phyloP scores from a whole-genome alignment of 2,888 invertebrate genomes.

The Chymomyza amoena region DNA sequence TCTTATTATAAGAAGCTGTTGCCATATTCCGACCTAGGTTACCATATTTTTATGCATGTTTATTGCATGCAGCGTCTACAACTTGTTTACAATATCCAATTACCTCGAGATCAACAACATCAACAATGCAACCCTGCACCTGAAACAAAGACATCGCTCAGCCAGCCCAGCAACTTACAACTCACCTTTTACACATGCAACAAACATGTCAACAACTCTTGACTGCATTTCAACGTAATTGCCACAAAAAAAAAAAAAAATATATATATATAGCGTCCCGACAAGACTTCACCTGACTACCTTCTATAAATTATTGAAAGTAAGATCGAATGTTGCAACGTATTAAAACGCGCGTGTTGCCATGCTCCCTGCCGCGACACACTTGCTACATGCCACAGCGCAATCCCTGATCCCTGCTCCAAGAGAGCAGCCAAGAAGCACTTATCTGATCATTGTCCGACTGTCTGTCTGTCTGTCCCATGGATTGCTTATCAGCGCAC shows the following conservation, averaged over 20 bases:
- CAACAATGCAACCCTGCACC: background rate
- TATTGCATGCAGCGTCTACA: conserved; percentile 26
- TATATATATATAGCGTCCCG: conserved; percentile 30
- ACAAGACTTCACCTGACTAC: conserved; percentile 69
- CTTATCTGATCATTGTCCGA: conserved; percentile 44
- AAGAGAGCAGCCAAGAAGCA: conserved; percentile 41
- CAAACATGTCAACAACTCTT: conserved; percentile 68
- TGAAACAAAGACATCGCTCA: conserved; percentile 20
- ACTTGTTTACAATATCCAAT: conserved; percentile 70
- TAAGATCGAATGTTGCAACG: conserved; percentile 19
- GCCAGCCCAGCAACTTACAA: background rate
- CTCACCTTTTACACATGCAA: background rate
- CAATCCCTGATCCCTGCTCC: conserved; percentile 1
- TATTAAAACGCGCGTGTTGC: conserved; percentile 24
- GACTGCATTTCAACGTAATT: conserved; percentile 71
- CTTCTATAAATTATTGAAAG: conserved; percentile 70
- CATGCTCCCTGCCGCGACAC: background rate
- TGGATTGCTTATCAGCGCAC: conserved; percentile 47
- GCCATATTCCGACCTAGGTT: no score
- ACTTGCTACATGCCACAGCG: background rate
- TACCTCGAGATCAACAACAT: conserved; percentile 47
- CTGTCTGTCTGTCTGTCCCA: background rate
- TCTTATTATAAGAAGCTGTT: no score
- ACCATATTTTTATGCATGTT: background rate
- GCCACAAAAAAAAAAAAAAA: conserved; percentile 38